phyloP scores from a whole-genome alignment of 2,797 vertebrate genomes.

The Eulemur coronatus region DNA sequence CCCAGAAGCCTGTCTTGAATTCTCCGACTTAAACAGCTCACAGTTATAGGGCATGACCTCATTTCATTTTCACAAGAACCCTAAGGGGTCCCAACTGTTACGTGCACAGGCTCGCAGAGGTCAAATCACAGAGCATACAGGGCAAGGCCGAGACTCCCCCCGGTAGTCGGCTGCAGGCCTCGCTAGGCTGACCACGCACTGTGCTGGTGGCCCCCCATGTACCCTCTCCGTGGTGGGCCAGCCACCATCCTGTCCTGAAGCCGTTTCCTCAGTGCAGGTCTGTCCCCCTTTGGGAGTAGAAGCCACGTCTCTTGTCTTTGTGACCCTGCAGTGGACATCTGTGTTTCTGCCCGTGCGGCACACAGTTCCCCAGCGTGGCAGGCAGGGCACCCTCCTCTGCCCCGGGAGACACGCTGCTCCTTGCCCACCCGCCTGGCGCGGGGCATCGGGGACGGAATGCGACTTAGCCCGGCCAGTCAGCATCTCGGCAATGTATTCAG shows the following conservation, averaged over 20 bases:
- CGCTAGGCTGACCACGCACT: background rate
- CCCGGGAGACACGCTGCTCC: background rate
- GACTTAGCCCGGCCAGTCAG: background rate
- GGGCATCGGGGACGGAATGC: background rate
- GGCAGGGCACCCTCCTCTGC: background rate
- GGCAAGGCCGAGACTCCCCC: background rate
- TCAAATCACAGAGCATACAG: background rate
- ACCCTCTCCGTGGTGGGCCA: background rate
- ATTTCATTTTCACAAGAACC: background rate
- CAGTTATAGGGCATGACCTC: background rate
- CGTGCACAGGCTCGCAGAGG: background rate
- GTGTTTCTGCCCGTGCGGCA: background rate
- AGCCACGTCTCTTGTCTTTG: background rate
- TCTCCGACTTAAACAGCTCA: background rate
- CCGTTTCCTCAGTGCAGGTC: background rate
- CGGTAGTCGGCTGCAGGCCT: background rate
- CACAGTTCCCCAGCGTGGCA: background rate
- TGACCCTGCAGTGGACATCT: rapidly evolving
- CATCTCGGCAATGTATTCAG: background rate
- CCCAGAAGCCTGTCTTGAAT: background rate
- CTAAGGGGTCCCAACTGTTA: background rate
- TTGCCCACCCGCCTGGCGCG: background rate
- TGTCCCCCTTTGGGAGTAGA: rapidly evolving
- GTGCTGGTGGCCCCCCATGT: too few species aligned
- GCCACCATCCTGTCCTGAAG: too few species aligned